Base-by-base conservation (phyloP, 1,140 invertebrate species). In the Macrobrachium nipponense region DNA sequence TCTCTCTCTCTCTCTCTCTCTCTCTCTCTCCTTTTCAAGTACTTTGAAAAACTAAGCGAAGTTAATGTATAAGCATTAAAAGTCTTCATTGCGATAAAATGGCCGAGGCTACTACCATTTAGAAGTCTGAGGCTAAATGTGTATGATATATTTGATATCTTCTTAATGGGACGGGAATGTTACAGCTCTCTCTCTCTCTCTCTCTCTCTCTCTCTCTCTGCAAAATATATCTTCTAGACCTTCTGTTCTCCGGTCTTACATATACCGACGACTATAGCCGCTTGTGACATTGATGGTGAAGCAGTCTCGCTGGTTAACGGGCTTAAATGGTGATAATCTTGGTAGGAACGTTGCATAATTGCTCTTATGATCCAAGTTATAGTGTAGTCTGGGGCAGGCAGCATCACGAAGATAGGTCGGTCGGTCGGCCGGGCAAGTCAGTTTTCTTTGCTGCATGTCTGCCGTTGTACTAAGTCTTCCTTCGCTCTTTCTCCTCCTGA, bases 261-360 rank as follows among this genome's bases (percentile, higher is more conserved):
- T 70, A 70, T 27, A 27, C 68, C n/a, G 12, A 27, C 23, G 68
- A 8, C 2, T 27, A 70, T 70, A n/a, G 68, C 36, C n/a, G 12
- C 23, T 43, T 23, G 68, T 70, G 68, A 70, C 68, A 70, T 23
- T 70, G 23, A 70, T 70, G 68, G 68, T 70, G 68, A 70, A 70
- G 36, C 17, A 43, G 36, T 70, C 23, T 27, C 36, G 68, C 23
- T 70, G 5, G 68, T 36, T 70, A 36, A 43, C 36, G 68, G 68
- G 36, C 23, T 70, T 23, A 70, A 23, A 43, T 23, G 68, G 23
- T 23, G 68, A 70, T 70, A 36, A 70, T 70, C 68, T 27, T 12
- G 68, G 23, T 70, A 43, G 15, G 23, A 43, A 70, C 68, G 68
- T 27, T 70, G 68, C 12, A 15, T 70, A 70, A 70, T 36, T 70